Base-by-base conservation (phyloP, 2,888 invertebrate genomes). In the Nomada flava region DNA sequence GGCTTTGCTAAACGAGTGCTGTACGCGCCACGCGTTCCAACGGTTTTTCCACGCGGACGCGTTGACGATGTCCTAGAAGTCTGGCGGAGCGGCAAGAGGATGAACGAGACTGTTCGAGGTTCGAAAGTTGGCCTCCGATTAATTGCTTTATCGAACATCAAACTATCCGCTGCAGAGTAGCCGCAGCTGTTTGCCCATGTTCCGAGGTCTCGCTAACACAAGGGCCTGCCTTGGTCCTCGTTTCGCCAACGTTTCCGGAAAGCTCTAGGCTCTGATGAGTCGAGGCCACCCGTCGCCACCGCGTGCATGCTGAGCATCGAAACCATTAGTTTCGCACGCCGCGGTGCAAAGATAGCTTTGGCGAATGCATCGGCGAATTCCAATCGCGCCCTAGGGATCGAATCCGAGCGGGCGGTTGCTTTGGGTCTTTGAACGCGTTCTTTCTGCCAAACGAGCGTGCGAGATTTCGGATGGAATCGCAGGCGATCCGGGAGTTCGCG, bases 251-350 rank as follows among this genome's bases (percentile, higher is more conserved):
- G 69, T 59, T 26, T 18, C n/a, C 55, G 57, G 44, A 20, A 52
- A 10, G 50, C 47, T n/a, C 2, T 20, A 55, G 52, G 47, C 47
- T 57, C 44, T 50, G 71, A 55, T 18, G 65, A 42, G 18, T 59
- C 59, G 62, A 57, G 63, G 2, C 10, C 70, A 69, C 70, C 53
- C 42, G n/a, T 9, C 29, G 70, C 20, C 44, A 36, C 23, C 13
- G 53, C 53, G 50, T 15, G 57, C 29, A 59, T 20, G 60, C 59
- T 23, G 13, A 15, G 47, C 47, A 53, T 71, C 62, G 72, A 44
- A 62, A 47, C 74, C 75, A 76, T 86, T 86, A 84, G 77, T 84
- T 84, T 82, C 82, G 86, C 15, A 3, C 47, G 47, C 47, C 1
- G 3, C 47, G 47, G 13, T 47, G 47, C 47, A 10, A 13, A 10